phyloP scores from a whole-genome alignment of 1,140 invertebrate species.

The Cotesia glomerata region DNA sequence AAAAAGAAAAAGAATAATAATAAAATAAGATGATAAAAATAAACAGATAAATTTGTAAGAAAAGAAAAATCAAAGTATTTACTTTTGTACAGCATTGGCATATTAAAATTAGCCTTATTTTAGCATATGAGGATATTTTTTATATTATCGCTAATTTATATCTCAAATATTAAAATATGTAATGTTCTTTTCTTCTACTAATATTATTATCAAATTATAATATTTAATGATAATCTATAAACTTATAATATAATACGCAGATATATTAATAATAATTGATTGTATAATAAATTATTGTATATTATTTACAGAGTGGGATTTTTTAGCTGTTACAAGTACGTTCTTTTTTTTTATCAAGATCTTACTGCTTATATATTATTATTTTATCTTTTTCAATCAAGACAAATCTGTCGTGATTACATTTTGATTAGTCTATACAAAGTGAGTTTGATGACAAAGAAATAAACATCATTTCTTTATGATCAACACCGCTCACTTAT shows the following conservation, averaged over 20 bases:
- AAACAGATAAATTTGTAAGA: slow-evolving; percentile 10
- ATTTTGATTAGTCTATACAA: slow-evolving; percentile 57
- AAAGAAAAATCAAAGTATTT: slow-evolving; percentile 52
- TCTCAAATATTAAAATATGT: slow-evolving; percentile 52
- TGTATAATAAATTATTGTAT: slow-evolving; percentile 49
- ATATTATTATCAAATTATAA: slow-evolving; percentile 43
- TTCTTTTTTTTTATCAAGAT: neutral
- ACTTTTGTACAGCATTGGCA: slow-evolving; percentile 59
- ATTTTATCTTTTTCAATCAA: neutral
- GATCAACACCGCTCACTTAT: neutral
- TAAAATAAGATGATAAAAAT: neutral
- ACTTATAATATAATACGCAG: slow-evolving; percentile 59
- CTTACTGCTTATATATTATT: neutral
- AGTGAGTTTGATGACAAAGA: slow-evolving; percentile 38
- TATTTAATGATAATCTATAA: slow-evolving; percentile 47
- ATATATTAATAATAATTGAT: slow-evolving; percentile 57
- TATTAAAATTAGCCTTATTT: slow-evolving; percentile 43
- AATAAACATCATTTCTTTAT: neutral
- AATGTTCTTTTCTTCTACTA: slow-evolving; percentile 40
- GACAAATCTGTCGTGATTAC: slow-evolving; percentile 21
- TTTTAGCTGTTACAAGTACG: neutral
- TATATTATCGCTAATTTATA: neutral
- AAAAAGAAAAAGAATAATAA: neutral
- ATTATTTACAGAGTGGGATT: slow-evolving; percentile 47
- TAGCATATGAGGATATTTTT: neutral